A percentile compares a stretch with the other conserved stretches of the same genome.
These are phyloP conservation scores for Saccopteryx bilineata DNA, from an alignment of 2,113 vertebrate species.

Conservation along the genomic window DNA sequence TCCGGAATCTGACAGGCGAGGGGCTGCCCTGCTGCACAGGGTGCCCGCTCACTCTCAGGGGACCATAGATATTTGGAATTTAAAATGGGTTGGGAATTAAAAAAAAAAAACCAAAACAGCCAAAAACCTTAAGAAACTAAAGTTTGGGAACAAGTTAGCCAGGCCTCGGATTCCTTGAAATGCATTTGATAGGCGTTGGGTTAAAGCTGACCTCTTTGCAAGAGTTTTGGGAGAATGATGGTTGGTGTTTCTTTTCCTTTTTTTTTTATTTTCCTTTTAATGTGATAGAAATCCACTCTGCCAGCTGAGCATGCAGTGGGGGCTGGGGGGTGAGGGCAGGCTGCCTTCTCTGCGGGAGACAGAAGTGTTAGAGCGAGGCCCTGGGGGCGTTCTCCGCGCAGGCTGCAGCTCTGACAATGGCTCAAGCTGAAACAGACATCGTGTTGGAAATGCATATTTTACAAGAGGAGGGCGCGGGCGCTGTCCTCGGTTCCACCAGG, in stretches of 20 bases:
- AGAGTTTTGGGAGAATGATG: neutral
- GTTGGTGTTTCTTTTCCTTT: neutral
- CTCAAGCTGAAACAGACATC: slow-evolving; percentile 33
- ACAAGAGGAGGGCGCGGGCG: neutral
- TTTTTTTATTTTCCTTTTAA: neutral
- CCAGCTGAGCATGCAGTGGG: neutral
- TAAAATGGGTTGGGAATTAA: neutral
- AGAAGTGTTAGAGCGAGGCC: neutral
- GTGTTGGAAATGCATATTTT: slow-evolving; percentile 63
- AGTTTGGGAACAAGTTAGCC: neutral
- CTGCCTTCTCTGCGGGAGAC: slow-evolving; percentile 19
- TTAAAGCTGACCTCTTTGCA: neutral
- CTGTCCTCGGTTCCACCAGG: slow-evolving; percentile 50
- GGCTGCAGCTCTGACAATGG: neutral
- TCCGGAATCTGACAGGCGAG: slow-evolving; percentile 6
- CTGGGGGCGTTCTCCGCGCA: neutral
- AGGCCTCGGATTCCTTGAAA: neutral
- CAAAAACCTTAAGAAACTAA: neutral
- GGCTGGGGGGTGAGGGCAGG: neutral
- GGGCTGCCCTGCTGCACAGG: neutral
- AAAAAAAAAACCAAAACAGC: neutral
- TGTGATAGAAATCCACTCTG: slow-evolving; percentile 54
- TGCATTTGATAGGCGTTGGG: neutral
- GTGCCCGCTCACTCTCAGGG: neutral
- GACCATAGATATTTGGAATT: neutral